These are phyloP conservation scores for Opisthograptis luteolata DNA, from an alignment of 2,888 invertebrate species.

Conservation along the genomic window DNA sequence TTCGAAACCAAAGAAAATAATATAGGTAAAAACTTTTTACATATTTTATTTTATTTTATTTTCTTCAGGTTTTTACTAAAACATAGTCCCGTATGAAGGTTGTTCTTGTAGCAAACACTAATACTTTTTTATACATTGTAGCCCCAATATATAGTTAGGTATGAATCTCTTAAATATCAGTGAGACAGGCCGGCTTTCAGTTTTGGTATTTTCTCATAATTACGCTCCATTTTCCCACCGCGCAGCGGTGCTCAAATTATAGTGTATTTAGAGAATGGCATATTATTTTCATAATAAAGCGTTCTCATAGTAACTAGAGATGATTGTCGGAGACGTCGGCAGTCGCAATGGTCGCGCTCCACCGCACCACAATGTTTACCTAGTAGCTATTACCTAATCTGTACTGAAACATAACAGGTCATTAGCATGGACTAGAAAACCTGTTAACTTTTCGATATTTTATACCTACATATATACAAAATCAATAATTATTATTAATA, in stretches of 20 bases:
- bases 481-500: too few species aligned
- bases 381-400: too few species aligned
- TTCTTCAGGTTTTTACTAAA: too few species aligned
- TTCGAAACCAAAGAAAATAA: too few species aligned
- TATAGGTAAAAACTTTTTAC: too few species aligned
- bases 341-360: slow-evolving; percentile 48
- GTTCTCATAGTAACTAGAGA: slow-evolving; percentile 64
- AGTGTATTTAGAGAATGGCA: slow-evolving; percentile 23
- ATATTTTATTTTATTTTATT: too few species aligned
- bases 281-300: slow-evolving; percentile 48
- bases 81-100: too few species aligned
- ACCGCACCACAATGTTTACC: slow-evolving; percentile 31
- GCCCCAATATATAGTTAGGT: too few species aligned
- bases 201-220: not conserved
- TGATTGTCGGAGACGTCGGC: slow-evolving; percentile 27
- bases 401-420: slow-evolving; percentile 14
- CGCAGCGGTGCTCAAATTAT: slow-evolving; percentile 5
- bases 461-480: too few species aligned
- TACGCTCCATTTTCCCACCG: slow-evolving; percentile 13
- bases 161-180: too few species aligned
- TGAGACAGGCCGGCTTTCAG: not conserved
- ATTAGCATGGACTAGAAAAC: slow-evolving; percentile 7
- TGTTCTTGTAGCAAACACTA: too few species aligned
- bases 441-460: not conserved
- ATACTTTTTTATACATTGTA: too few species aligned